These are phyloP conservation scores for Prolemur simus DNA, from an alignment of 2,113 vertebrate species.

Conservation along the genomic window DNA sequence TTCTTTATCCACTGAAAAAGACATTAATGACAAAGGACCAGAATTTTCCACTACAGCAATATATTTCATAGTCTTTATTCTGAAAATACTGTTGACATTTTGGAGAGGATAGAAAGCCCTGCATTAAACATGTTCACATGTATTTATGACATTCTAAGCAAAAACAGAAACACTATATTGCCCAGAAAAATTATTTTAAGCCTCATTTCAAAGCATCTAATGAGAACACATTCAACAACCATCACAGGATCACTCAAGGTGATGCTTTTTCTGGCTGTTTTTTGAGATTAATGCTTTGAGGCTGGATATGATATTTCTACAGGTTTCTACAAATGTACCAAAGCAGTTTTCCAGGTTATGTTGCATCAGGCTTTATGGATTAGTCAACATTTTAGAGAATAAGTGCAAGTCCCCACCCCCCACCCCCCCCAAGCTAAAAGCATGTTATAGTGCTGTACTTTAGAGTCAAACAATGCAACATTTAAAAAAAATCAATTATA, in stretches of 20 bases:
- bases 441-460: conserved; percentile 77
- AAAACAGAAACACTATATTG: conserved; percentile 67
- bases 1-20: conserved; percentile 82
- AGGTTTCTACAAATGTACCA: conserved; percentile 79
- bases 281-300: conserved; percentile 77
- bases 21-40: conserved; percentile 80
- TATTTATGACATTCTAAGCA: conserved; percentile 83
- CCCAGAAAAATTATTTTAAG: conserved; percentile 82
- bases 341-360: conserved; percentile 78
- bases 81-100: conserved; percentile 86
- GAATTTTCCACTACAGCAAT: conserved; percentile 79
- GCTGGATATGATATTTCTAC: conserved; percentile 76
- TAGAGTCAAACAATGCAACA: conserved; percentile 76
- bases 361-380: conserved; percentile 80
- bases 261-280: conserved; percentile 73
- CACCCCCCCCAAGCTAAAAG: conserved; percentile 72
- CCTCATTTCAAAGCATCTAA: conserved; percentile 82
- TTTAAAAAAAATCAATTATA: conserved; percentile 75
- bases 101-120: conserved; percentile 82
- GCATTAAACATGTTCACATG: conserved; percentile 81
- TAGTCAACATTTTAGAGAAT: conserved; percentile 79
- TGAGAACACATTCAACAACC: conserved; percentile 81
- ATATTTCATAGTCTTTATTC: conserved; percentile 81
- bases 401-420: conserved; percentile 73
- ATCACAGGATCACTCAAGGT: conserved; percentile 66